Conservation (phyloP, 2,113 vertebrate genomes). For the Pachycephala philippinensis region DNA sequence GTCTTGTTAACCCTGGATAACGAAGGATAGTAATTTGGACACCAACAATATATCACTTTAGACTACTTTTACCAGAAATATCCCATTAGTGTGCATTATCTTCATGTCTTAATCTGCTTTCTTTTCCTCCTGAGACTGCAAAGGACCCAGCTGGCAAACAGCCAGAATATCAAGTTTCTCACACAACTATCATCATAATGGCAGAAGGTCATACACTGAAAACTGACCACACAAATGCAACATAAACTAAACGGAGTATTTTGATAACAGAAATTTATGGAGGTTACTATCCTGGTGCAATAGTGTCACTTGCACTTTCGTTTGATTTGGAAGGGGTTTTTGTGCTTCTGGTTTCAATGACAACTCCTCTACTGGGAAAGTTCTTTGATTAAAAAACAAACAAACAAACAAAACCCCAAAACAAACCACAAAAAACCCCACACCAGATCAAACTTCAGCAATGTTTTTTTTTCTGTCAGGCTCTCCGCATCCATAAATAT, state of each 20-base stretch:
- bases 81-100: constrained; percentile 45
- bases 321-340: neutral
- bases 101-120: neutral
- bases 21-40: neutral
- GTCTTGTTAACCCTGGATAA: constrained; percentile 2
- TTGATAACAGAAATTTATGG: neutral
- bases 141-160: neutral
- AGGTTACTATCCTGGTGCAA: neutral
- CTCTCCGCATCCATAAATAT: neutral
- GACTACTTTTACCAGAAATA: constrained; percentile 22
- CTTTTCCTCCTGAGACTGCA: neutral
- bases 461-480: neutral
- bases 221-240: constrained; percentile 6
- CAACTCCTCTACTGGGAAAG: neutral
- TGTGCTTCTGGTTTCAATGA: neutral
- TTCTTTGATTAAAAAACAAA: neutral
- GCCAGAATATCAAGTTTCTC: constrained; percentile 10
- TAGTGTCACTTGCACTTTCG: neutral
- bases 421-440: neutral
- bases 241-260: neutral
- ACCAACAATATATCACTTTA: neutral
- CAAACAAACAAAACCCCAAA: neutral
- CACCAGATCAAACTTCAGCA: neutral
- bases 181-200: neutral
- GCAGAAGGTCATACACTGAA: constrained; percentile 5